Evolutionary conservation across 2,888 invertebrate genomes (phyloP), one percentile per base, ranked within the genome.

Genomic region (Drosophila parthenogenetica): DNA sequence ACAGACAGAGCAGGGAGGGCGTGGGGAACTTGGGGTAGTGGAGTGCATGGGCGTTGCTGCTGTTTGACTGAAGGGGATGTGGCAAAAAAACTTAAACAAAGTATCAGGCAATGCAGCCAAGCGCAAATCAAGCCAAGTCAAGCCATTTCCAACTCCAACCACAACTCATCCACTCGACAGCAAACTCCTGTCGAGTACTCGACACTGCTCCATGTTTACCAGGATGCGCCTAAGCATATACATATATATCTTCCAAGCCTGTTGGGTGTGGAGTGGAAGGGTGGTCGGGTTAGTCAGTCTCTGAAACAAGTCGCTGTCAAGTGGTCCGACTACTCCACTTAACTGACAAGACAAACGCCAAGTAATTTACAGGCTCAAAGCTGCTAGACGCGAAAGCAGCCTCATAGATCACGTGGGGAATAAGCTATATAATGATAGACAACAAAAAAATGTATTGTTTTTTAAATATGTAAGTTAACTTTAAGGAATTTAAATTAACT

Each of bases 71-170:
- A 29, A 29, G 85, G 54, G 87, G 81, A 81, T 72, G 87, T 14
- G 13, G 35, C 13, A 48, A 62, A 73, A 73, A 79, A 82, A 80
- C 83, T 88, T 85, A 82, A 88, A 83, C 83, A 88, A 83, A 88
- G 83, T 83, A 87, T 83, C 83, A 70, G 80, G 83, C 88, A 74
- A 81, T 77, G 76, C 83, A 89, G 78, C 76, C 81, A 87, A 85
- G 87, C 85, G 77, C 77, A 83, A 85, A 83, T 74, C 76, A 69
- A 80, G 77, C 54, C 70, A 25, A 70, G 73, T 58, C 69, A 54
- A 57, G 45, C 54, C 54, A 37, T 35, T 35, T 35, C 13, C 54
- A 37, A 53, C 39, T 29, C 55, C 60, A 53, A 57, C 71, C 57
- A 51, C 55, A 62, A 50, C 45, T 53, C 66, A 48, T 42, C 64